Conservation (phyloP, 2,888 invertebrate genomes). For the Pristionchus entomophagus region DNA sequence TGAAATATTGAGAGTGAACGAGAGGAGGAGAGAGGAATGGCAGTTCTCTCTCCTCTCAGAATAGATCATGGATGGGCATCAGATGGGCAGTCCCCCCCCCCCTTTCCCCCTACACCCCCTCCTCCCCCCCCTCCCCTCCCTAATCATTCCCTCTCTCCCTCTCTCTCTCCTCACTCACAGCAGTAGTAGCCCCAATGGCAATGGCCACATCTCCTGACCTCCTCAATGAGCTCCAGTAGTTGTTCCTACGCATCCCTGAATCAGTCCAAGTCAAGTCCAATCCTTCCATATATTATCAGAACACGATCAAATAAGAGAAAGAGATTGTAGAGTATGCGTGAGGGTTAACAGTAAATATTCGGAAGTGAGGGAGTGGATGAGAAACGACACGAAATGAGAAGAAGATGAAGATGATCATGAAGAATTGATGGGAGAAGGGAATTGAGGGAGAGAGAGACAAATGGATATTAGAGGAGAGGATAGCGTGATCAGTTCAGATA, state of each 20-base stretch:
- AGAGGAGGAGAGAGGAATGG: background rate
- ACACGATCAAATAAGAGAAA: background rate
- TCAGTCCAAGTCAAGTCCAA: background rate
- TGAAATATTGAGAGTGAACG: too few species aligned
- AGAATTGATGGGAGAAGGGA: background rate
- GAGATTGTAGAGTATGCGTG: too few species aligned
- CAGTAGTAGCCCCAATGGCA: constrained; percentile 35
- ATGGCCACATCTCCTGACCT: constrained; percentile 47
- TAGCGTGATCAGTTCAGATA: too few species aligned
- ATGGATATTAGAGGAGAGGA: background rate
- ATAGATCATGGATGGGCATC: background rate
- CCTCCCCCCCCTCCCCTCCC: too few species aligned
- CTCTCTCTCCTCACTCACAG: background rate
- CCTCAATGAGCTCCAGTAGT: constrained; percentile 15
- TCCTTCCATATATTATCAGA: background rate
- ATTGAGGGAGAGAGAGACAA: background rate
- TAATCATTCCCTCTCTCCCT: too few species aligned
- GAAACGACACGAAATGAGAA: background rate
- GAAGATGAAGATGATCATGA: background rate
- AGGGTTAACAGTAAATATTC: background rate
- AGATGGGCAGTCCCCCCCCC: too few species aligned
- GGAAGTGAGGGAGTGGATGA: background rate
- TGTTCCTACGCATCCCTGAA: background rate
- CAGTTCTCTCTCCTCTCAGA: background rate
- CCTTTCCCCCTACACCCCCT: too few species aligned